Evolutionary conservation across 2,888 invertebrate genomes (phyloP).

Genomic region (Tromatobia lineatoria): DNA sequence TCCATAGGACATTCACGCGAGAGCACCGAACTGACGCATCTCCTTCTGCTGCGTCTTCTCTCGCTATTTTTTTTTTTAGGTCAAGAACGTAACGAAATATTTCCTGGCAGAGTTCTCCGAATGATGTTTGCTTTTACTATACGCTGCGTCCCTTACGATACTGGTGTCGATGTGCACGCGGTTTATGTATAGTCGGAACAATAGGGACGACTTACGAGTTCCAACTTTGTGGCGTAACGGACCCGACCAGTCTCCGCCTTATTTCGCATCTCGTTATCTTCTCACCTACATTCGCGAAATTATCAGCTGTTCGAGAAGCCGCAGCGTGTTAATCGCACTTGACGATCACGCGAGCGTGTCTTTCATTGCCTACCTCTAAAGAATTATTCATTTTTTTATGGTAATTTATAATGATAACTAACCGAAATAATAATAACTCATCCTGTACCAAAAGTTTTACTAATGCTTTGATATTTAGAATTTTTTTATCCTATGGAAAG

Average conservation of each 20-base stretch:
- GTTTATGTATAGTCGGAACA: slow-evolving; percentile 48
- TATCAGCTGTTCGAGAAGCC: not conserved
- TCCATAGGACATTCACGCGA: slow-evolving; percentile 49
- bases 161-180: slow-evolving; percentile 50
- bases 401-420: too few relatives aligned
- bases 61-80: slow-evolving; percentile 57
- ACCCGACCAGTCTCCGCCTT: not conserved
- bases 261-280: slow-evolving; percentile 11
- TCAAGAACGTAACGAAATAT: slow-evolving; percentile 69
- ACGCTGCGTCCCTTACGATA: not conserved
- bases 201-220: slow-evolving; percentile 36
- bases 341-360: not conserved
- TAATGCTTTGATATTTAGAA: not conserved
- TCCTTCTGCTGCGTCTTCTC: not conserved
- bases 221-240: slow-evolving; percentile 54
- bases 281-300: slow-evolving; percentile 5
- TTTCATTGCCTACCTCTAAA: not conserved
- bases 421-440: not conserved
- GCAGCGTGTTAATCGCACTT: not conserved
- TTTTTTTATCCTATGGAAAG: too few relatives aligned
- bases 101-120: slow-evolving; percentile 45
- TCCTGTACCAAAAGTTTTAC: not conserved
- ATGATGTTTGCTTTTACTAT: slow-evolving; percentile 24
- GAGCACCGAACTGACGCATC: slow-evolving; percentile 49
- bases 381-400: not conserved